A percentile compares a stretch with the other conserved stretches of the same genome.
phyloP scores from a whole-genome alignment of 2,113 vertebrate genomes.

The Mus pahari region DNA sequence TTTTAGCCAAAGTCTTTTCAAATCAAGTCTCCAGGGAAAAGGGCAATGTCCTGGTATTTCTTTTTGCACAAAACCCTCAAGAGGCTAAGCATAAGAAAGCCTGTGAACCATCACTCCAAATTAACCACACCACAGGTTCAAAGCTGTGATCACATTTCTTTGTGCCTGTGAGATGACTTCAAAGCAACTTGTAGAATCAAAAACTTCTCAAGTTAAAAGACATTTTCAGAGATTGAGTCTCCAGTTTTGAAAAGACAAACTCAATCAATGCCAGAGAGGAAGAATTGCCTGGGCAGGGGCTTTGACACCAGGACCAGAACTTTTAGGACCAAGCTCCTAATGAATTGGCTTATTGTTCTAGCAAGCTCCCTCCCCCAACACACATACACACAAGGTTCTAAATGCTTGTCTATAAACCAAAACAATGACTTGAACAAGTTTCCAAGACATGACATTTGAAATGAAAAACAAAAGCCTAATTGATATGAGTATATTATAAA shows the following conservation, averaged over 20 bases:
- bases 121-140: neutral
- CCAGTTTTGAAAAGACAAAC: neutral
- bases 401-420: neutral
- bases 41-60: neutral
- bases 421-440: neutral
- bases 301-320: neutral
- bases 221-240: neutral
- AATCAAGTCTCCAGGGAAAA: neutral
- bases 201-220: slow-evolving; percentile 30
- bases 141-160: neutral
- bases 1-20: neutral
- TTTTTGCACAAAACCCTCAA: slow-evolving; percentile 1
- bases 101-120: neutral
- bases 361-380: neutral
- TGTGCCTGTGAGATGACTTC: neutral
- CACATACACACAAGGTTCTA: too few relatives aligned
- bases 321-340: neutral
- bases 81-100: neutral
- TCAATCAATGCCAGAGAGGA: neutral
- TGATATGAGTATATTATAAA: neutral
- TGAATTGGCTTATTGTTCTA: neutral
- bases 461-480: neutral
- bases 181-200: slow-evolving; percentile 27
- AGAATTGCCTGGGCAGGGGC: neutral
- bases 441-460: neutral